Evolutionary conservation across 2,113 vertebrate genomes (phyloP).

Genomic region (Corydoras maculifer): DNA sequence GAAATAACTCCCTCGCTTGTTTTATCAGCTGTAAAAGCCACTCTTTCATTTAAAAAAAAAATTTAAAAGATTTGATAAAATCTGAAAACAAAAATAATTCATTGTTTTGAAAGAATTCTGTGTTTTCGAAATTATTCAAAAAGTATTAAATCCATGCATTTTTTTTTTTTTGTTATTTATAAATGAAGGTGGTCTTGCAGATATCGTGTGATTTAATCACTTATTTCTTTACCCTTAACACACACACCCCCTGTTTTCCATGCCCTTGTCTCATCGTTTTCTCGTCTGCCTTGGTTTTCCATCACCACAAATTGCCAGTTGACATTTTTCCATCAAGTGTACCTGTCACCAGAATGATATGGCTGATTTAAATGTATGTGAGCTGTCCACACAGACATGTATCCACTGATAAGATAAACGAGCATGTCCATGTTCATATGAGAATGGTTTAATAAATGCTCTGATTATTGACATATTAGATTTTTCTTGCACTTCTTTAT

Average conservation of each 20-base stretch:
- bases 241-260: background rate
- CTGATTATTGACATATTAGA: conserved; percentile 62
- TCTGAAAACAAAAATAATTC: background rate
- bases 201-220: background rate
- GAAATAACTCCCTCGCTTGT: conserved; percentile 35
- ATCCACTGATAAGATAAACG: conserved; percentile 58
- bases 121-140: background rate
- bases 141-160: background rate
- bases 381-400: conserved; percentile 42
- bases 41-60: too few relatives aligned
- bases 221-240: background rate
- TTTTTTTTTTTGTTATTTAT: background rate
- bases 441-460: conserved; percentile 51
- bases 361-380: conserved; percentile 67
- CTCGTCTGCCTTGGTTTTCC: conserved; percentile 25
- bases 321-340: conserved; percentile 53
- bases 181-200: too few relatives aligned
- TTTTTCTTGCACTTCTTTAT: conserved; percentile 51
- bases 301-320: conserved; percentile 25
- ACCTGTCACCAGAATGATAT: conserved; percentile 58
- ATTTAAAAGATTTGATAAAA: too few relatives aligned
- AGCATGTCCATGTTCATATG: conserved; percentile 43
- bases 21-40: background rate
- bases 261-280: conserved; percentile 30
- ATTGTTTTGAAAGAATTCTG: background rate